These are phyloP conservation scores for Cepphus grylle DNA, from an alignment of 2,113 vertebrate genomes.

Conservation along the genomic window DNA sequence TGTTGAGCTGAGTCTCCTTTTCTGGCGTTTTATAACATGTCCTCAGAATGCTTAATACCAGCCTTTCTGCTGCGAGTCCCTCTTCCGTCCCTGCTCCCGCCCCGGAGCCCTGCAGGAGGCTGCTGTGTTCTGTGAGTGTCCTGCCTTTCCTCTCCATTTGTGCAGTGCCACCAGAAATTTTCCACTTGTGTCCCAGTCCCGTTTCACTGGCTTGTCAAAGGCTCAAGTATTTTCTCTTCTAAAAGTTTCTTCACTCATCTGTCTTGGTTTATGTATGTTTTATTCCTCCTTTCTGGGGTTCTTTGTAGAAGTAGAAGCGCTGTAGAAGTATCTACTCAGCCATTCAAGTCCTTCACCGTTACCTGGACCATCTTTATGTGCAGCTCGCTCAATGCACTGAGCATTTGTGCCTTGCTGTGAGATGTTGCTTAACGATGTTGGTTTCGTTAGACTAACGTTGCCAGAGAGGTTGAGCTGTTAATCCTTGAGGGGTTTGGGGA, in stretches of 20 bases:
- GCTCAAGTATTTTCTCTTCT: not conserved
- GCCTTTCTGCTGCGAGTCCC: not conserved
- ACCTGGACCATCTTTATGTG: not conserved
- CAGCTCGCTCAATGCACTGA: not conserved
- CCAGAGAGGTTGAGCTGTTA: not conserved
- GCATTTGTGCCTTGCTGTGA: not conserved
- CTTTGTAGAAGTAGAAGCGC: not conserved
- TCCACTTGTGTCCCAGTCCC: slow-evolving; percentile 53
- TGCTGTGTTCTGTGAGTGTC: slow-evolving; percentile 57
- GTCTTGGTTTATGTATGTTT: slow-evolving; percentile 12
- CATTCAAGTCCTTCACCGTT: not conserved
- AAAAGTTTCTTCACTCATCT: not conserved
- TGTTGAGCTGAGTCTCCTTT: slow-evolving; percentile 19
- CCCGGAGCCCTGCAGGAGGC: not conserved
- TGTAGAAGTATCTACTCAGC: slow-evolving; percentile 4
- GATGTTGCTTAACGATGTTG: not conserved
- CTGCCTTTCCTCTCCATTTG: slow-evolving; percentile 63
- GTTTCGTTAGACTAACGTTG: not conserved
- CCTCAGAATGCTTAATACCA: not conserved
- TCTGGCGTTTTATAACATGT: not conserved
- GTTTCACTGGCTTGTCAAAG: not conserved
- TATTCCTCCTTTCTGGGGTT: not conserved
- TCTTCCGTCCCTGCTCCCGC: not conserved
- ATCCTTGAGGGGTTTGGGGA: not conserved
- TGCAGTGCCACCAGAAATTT: slow-evolving; percentile 72